These are phyloP conservation scores for Ellobium chinense DNA, from an alignment of 2,888 invertebrate genomes.

Conservation along the genomic window DNA sequence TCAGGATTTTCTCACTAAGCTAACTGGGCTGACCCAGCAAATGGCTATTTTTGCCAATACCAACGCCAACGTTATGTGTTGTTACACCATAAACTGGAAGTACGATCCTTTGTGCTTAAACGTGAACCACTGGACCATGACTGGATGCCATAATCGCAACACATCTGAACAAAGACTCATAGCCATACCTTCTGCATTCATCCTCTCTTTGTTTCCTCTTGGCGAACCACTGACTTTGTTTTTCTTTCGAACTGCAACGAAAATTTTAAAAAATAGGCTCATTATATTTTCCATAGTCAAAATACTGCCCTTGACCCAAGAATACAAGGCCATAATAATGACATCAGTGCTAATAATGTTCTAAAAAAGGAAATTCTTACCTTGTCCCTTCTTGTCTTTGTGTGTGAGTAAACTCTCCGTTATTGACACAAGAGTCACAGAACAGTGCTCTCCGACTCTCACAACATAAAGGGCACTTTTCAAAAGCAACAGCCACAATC, in stretches of 20 bases:
- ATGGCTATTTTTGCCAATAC: no score
- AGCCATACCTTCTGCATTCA: conserved; percentile 40
- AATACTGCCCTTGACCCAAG: conserved; percentile 18
- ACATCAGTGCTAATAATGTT: conserved; percentile 19
- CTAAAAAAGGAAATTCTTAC: conserved; percentile 34
- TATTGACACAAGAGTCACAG: conserved; percentile 60
- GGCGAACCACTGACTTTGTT: conserved; percentile 30
- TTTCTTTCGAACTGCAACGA: conserved; percentile 42
- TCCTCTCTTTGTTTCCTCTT: conserved; percentile 41
- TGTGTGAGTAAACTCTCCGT: conserved; percentile 65
- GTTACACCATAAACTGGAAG: no score
- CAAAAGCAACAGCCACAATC: conserved; percentile 43
- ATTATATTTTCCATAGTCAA: not conserved
- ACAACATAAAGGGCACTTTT: conserved; percentile 46
- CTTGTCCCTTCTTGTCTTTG: conserved; percentile 52
- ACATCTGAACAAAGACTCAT: no score
- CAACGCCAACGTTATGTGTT: no score
- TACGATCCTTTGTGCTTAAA: no score
- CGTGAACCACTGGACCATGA: no score
- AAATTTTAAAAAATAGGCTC: not conserved
- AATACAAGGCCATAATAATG: not conserved
- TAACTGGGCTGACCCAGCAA: no score
- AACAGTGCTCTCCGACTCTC: conserved; percentile 31
- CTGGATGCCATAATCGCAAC: no score
- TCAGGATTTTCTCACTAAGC: no score